Base-by-base conservation (phyloP, 1,140 invertebrate species). In the Drosophila pallidifrons region DNA sequence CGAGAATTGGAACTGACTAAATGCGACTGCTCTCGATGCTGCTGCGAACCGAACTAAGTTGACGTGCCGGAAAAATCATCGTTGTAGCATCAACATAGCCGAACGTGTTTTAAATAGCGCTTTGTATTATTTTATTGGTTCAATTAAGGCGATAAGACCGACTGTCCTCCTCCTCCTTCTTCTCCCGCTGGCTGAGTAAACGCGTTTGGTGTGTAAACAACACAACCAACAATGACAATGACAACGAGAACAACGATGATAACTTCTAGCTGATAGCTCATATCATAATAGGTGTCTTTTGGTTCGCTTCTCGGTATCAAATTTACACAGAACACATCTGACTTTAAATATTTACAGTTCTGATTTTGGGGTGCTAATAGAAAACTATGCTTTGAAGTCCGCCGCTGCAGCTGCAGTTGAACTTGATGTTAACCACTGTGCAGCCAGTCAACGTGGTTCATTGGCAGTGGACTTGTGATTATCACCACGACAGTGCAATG, bases 111-210 rank as follows among this genome's bases (percentile, higher is more conserved):
- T 79, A 88, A 89, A 88, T 72, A 73, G 75, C 85, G 71, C 81
- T 89, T 89, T 89, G 81, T 89, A 74, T 81, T 89, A 85, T 70
- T 89, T 89, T 89, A 89, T 89, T 89, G 85, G 78, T 52, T 76
- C 86, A 89, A 89, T 89, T 89, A 85, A 79, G 75, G 77, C 77
- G 52, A 69, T 25, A 25, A 25, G 20, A 25, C 20, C 20, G 20
- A 25, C 20, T 25, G 20, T 25, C 20, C 20, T 25, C 20, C 20
- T 25, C 1, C 16, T 16, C 16, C 16, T 16, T 16, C 16, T 16
- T 70, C 49, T 51, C 61, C 43, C 43, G 13, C 25, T 55, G 57
- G 55, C 38, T 74, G 38, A 63, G 51, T 43, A 51, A 41, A 60
- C 38, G 41, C 46, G 47, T 67, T 61, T 75, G 71, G 55, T 68